Evolutionary conservation across 2,888 invertebrate species (phyloP).

Genomic region (Eurois occulta): DNA sequence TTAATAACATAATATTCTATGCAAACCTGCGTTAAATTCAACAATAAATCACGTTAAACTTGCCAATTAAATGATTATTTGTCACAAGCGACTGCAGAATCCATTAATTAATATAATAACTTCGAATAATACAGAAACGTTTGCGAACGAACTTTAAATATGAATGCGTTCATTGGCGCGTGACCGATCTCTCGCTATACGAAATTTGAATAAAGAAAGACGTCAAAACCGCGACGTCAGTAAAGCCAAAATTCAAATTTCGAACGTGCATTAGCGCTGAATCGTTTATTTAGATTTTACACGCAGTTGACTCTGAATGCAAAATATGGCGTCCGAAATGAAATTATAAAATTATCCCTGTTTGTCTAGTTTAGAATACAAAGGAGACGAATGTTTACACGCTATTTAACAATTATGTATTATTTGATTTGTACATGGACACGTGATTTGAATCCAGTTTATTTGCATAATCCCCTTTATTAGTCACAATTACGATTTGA

Average conservation of each 20-base stretch:
- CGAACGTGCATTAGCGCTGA: constrained; percentile 75
- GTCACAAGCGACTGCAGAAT: constrained; percentile 65
- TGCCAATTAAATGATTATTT: constrained; percentile 62
- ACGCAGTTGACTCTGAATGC: constrained; percentile 88
- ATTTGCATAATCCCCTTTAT: constrained; percentile 87
- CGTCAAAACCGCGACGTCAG: constrained; percentile 86
- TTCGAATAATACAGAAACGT: constrained; percentile 70
- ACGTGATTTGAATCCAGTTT: constrained; percentile 77
- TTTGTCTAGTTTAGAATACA: constrained; percentile 82
- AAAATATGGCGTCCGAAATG: constrained; percentile 76
- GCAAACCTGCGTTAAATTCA: constrained; percentile 38
- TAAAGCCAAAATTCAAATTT: constrained; percentile 81
- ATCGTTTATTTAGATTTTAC: constrained; percentile 89
- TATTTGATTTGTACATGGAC: constrained; percentile 82
- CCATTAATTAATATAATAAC: constrained; percentile 72
- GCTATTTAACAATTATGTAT: constrained; percentile 87
- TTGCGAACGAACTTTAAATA: constrained; percentile 79
- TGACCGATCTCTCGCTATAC: constrained; percentile 82
- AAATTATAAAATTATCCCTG: constrained; percentile 84
- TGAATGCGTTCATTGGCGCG: constrained; percentile 82
- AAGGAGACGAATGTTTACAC: constrained; percentile 83
- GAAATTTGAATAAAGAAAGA: constrained; percentile 88
- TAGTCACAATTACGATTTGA: constrained; percentile 74
- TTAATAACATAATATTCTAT: constrained; percentile 28
- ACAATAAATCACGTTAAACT: constrained; percentile 59